Conservation (phyloP, 2,113 vertebrate genomes). For the Catharus fuscescens region DNA sequence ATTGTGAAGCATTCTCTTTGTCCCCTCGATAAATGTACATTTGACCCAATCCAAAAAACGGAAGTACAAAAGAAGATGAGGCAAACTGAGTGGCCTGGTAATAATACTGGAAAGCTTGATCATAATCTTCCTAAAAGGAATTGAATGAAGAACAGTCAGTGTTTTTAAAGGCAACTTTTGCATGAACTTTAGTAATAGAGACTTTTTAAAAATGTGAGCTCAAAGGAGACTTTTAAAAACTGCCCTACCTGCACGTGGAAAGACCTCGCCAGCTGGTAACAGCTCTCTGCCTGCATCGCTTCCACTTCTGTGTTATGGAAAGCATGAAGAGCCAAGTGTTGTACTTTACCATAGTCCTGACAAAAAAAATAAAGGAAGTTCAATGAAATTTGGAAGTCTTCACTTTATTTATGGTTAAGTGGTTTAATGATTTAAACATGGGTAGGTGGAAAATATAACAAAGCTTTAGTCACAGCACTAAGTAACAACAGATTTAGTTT, state of each 20-base stretch:
- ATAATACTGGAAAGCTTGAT: conserved; percentile 99
- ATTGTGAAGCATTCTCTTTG: conserved; percentile 97
- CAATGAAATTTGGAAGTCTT: not conserved
- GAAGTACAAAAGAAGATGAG: conserved; percentile 94
- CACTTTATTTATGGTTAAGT: not conserved
- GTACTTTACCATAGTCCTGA: conserved; percentile 98
- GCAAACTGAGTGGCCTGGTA: conserved; percentile 99
- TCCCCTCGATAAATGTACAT: conserved; percentile 99
- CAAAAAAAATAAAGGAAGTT: not conserved
- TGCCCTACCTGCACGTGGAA: conserved; percentile 94
- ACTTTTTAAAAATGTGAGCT: not conserved
- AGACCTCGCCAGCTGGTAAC: conserved; percentile 95
- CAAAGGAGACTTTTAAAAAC: not conserved
- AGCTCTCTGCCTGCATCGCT: conserved; percentile 99
- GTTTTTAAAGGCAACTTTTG: not conserved
- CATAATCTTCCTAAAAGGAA: conserved; percentile 90
- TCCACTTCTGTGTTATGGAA: conserved; percentile 99
- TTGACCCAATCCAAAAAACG: conserved; percentile 97
- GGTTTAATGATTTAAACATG: not conserved
- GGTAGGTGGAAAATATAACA: not conserved
- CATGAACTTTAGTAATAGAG: not conserved
- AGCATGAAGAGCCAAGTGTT: conserved; percentile 96
- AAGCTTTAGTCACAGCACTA: not conserved
- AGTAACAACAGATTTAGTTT: not conserved
- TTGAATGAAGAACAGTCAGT: not conserved